Base-by-base conservation (phyloP, 2,113 vertebrate species). In the Chelonoidis abingdonii region DNA sequence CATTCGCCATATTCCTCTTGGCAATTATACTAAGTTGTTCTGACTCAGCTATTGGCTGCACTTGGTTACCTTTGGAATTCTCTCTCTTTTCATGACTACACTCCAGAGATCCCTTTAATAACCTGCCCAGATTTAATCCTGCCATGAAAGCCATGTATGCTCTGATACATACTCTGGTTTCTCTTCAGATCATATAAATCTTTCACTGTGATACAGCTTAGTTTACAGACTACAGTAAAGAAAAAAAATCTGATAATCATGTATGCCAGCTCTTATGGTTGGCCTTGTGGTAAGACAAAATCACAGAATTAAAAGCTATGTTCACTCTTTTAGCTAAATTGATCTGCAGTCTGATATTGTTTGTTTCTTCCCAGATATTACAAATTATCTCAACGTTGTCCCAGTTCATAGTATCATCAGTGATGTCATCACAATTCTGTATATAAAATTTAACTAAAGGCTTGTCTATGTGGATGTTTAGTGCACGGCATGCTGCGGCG, bases 11-110 rank as follows among this genome's bases (percentile, higher is more conserved):
- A 86, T 97, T 98, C 98, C 90, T 96, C 91, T 98, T 98, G 98
- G 98, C 98, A 98, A 94, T 95, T 95, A 86, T 52, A 94, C 52
- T 12, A n/a, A 90, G 93, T 96, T 97, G 95, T 94, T 98, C 85
- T 79, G 94, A 69, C 92, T 97, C 10, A 4, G 93, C 94, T 97
- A 84, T 94, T 95, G 96, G 94, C 94, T 97, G 88, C 94, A 89
- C 93, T 98, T 93, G 84, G 97, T 97, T 98, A 98, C 98, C 98
- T 98, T 98, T 97, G 97, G 97, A 97, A 97, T 95, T 96, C 88
- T 92, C 89, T 91, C 56, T 91, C 44, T 96, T 89, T 96, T 91
- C 93, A 93, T 84, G 93, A 97, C 92, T 93, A 2, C 12, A 17
- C 75, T 95, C 94, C 92, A 96, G 94, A 92, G 95, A 92, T 49